Evolutionary conservation across 2,888 invertebrate genomes (phyloP).

Genomic region (Hirtodrosophila alboralis): DNA sequence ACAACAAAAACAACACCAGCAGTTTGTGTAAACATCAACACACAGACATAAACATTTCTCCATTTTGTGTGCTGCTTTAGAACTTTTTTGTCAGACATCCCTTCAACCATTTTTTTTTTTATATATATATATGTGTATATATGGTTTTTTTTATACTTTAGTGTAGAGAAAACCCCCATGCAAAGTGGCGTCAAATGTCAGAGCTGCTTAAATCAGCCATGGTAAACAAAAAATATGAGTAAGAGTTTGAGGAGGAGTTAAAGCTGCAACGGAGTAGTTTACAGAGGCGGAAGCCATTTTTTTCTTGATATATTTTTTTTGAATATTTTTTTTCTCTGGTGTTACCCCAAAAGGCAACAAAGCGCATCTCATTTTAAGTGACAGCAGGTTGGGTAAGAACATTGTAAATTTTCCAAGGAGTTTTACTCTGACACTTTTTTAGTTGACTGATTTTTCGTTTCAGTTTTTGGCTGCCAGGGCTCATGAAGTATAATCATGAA

Average conservation of each 20-base stretch:
- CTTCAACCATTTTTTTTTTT: too few relatives aligned
- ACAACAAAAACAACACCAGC: constrained; percentile 15
- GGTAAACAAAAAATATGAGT: constrained; percentile 31
- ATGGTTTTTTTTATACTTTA: constrained; percentile 23
- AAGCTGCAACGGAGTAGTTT: constrained; percentile 19
- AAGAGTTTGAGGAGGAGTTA: background rate
- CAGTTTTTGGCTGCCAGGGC: constrained; percentile 4
- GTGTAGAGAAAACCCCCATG: constrained; percentile 8
- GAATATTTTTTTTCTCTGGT: constrained; percentile 5
- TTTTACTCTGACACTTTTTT: constrained; percentile 11
- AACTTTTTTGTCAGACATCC: constrained; percentile 20
- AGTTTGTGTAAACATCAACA: constrained; percentile 40
- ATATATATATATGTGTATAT: constrained; percentile 14
- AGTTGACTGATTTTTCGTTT: constrained; percentile 15
- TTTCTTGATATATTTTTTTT: constrained; percentile 19
- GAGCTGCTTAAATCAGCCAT: constrained; percentile 68
- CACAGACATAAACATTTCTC: constrained; percentile 16
- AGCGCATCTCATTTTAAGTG: constrained; percentile 67
- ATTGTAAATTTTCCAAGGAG: background rate
- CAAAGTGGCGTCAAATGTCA: constrained; percentile 77
- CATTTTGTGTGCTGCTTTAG: constrained; percentile 32
- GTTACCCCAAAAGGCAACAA: constrained; percentile 55
- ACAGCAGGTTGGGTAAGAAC: constrained; percentile 41
- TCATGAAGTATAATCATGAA: constrained; percentile 29
- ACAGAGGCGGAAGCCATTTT: constrained; percentile 59